Evolutionary conservation across 2,888 invertebrate species (phyloP), one percentile per base, ranked within the genome.

Genomic region (Cremastinae sp.): DNA sequence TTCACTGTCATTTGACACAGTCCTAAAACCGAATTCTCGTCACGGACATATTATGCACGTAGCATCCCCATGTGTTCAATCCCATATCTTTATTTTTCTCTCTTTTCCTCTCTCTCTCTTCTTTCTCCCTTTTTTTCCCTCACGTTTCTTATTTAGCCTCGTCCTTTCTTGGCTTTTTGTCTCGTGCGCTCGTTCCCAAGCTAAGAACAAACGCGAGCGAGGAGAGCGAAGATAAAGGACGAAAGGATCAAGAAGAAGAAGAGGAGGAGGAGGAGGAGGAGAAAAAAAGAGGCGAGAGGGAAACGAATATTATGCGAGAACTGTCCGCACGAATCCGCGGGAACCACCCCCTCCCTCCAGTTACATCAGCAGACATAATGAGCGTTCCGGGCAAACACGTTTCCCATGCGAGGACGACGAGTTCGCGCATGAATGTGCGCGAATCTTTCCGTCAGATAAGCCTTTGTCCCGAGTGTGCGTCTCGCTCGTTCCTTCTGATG

Each of bases 1-100:
- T 59, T 78, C 79, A 61, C 82, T 87, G 86, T 88, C 87, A 89
- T 88, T 89, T 89, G 89, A 88, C 89, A 88, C 88, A 89, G 88
- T 88, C 85, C 86, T 88, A n/a, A 87, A 88, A 88, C 84, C 82
- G 83, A 84, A 88, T 88, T 89, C 86, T 87, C 85, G 86, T 84
- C 87, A 86, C 83, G 81, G 82, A 83, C 80, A 71, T 80, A 83
- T 82, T 81, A 49, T 49, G 37, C 68, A n/a, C n/a, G n/a, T n/a
- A n/a, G n/a, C 79, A 76, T 79, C 73, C 78, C 49, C 49, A 37
- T 37, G 37, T 49, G 49, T 45, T 69, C 28, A 69, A 59, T 59
- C 53, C 59, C 35, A 28, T 20, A 53, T 70, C 39, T 70, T 61
- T 70, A 79, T 80, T 69, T 74, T 78, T 62, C 72, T 64, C 58